Evolutionary conservation across 2,113 vertebrate species (phyloP).

Genomic region (Sturnus vulgaris): DNA sequence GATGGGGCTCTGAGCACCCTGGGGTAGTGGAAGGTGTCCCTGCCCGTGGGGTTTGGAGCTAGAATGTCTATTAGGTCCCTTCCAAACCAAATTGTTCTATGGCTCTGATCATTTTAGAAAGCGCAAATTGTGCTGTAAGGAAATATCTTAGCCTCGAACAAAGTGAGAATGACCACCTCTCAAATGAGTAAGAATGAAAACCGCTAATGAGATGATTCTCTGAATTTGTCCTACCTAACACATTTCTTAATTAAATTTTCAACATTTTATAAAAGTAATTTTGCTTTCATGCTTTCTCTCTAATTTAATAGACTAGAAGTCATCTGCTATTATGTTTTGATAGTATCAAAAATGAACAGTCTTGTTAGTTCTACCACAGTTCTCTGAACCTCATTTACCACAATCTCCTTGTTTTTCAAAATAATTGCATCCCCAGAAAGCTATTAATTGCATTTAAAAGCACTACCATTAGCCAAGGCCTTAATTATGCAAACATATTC

Average conservation of each 20-base stretch:
- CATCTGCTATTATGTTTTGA: not conserved
- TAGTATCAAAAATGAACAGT: not conserved
- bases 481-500: constrained; percentile 53
- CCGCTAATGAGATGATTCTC: not conserved
- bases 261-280: not conserved
- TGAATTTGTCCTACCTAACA: not conserved
- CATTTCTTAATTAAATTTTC: not conserved
- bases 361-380: not conserved
- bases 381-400: not conserved
- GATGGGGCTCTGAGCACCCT: not conserved
- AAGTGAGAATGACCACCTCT: not conserved
- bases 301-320: not conserved
- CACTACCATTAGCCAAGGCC: not conserved
- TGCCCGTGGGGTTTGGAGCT: not conserved
- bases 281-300: not conserved
- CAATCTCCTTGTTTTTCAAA: not conserved
- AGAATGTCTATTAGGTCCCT: not conserved
- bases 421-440: constrained; percentile 13
- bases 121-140: not conserved
- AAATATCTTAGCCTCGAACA: not conserved
- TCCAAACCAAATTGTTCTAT: not conserved
- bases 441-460: constrained; percentile 50
- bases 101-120: not conserved
- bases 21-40: not conserved
- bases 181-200: not conserved